Conservation (phyloP, 2,888 invertebrate species). For the Spodoptera littoralis region DNA sequence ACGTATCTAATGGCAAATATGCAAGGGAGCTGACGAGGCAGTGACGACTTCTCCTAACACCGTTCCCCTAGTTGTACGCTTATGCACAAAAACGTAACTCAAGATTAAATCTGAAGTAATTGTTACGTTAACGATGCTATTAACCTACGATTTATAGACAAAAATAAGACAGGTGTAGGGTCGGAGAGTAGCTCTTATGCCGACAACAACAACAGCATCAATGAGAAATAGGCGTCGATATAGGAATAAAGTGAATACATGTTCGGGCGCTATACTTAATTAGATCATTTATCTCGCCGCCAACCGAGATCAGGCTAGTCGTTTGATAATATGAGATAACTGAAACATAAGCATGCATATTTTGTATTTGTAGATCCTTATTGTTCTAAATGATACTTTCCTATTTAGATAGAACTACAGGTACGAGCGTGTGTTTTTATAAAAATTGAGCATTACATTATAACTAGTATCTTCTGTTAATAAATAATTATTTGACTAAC, state of each 20-base stretch:
- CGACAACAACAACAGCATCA: constrained; percentile 64
- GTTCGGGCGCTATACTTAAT: constrained; percentile 71
- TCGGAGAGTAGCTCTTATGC: constrained; percentile 57
- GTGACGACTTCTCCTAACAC: constrained; percentile 47
- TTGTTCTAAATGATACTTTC: no score
- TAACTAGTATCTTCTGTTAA: no score
- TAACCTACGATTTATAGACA: constrained; percentile 70
- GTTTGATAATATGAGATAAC: constrained; percentile 15
- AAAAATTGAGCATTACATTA: no score
- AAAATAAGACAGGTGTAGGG: constrained; percentile 69
- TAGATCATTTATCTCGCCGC: constrained; percentile 71
- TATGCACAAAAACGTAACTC: constrained; percentile 68
- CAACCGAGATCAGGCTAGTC: constrained; percentile 45
- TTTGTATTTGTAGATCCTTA: background rate
- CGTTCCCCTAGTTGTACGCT: constrained; percentile 63
- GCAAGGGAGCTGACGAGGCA: constrained; percentile 65
- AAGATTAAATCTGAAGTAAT: constrained; percentile 72
- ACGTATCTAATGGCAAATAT: constrained; percentile 64
- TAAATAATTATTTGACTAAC: no score
- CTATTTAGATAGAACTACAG: no score
- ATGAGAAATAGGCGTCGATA: constrained; percentile 77
- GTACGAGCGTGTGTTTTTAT: no score
- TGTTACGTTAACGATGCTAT: constrained; percentile 72
- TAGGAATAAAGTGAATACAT: constrained; percentile 76
- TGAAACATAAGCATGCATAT: constrained; percentile 4